phyloP scores from a whole-genome alignment of 2,113 vertebrate species.

The Notechis scutatus region DNA sequence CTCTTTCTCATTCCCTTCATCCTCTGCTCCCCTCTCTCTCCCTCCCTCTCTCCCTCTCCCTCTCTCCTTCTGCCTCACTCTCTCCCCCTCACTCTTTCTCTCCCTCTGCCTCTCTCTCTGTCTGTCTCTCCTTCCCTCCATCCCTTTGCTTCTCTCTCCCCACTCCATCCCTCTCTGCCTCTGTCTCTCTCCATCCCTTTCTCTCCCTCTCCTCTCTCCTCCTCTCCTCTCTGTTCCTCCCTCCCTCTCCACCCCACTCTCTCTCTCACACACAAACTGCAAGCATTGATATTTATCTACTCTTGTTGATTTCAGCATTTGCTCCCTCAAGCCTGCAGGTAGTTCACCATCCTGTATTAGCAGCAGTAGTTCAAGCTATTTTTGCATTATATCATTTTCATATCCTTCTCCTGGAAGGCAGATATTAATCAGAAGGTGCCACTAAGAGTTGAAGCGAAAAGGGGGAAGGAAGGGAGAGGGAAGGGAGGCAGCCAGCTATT shows the following conservation, averaged over 20 bases:
- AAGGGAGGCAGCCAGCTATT: conserved; percentile 41
- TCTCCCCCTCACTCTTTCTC: fast-evolving
- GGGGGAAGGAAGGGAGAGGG: not conserved
- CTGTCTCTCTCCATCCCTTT: no score
- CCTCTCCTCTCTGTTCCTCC: no score
- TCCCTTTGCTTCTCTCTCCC: no score
- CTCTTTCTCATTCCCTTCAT: not conserved
- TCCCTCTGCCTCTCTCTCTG: not conserved
- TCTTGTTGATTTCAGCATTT: conserved; percentile 66
- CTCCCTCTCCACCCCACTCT: no score
- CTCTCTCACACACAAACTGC: not conserved
- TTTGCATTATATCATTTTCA: conserved; percentile 59
- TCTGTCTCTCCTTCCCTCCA: fast-evolving
- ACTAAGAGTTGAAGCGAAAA: conserved; percentile 42
- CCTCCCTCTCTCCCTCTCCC: no score
- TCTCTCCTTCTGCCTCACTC: no score
- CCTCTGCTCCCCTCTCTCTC: no score
- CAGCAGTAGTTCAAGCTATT: conserved; percentile 59
- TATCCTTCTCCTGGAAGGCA: conserved; percentile 59
- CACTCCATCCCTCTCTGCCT: no score
- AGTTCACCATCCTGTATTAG: conserved; percentile 60
- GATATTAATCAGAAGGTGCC: conserved; percentile 65
- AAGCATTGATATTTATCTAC: conserved; percentile 67
- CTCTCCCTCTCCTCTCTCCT: no score
- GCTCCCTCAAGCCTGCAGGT: conserved; percentile 36